Base-by-base conservation (phyloP, 1,140 invertebrate species). In the Lucilia sericata region DNA sequence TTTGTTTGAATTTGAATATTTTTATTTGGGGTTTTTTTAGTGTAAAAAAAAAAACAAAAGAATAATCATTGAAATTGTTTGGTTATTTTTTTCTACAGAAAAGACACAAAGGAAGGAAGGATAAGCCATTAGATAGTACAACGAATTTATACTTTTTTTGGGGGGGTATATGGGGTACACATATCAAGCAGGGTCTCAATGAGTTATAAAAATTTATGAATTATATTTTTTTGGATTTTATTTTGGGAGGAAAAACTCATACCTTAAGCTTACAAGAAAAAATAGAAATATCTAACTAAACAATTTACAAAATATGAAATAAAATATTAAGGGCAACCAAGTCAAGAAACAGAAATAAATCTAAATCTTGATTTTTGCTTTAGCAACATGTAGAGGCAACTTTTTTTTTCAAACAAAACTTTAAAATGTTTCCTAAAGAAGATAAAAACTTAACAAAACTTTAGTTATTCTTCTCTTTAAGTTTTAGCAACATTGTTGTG, bases 1-100 rank as follows among this genome's bases (percentile, higher is more conserved):
- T 70, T 70, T 70, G 65, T 70, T 60, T 70, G 65, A 60, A 60
- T 60, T 60, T 60, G 55, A 60, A 60, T 70, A 21, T 70, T 25
- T 17, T 65, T 65, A 19, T 30, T 30, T 17, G 3, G 55, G 2
- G n/a, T 5, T n/a, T 30, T 30, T 30, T 30, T 2, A 21, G n/a
- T 21, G 17, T 21, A 30, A 30, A 70, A 25, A 30, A 70, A 25
- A 51, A 47, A 80, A 82, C 82, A 82, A 82, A 82, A 82, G 82
- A 82, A 82, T 82, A 82, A 82, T 82, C 82, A 82, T 70, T 74
- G 82, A 65, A 82, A 49, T 55, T 49, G 42, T 49, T 49, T 42
- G 75, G 42, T 34, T 30, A 42, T 42, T 42, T 42, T 42, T 42
- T 42, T 42, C 10, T 42, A 0, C 5, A 9, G 1, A 49, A 81